Evolutionary conservation across 2,113 vertebrate species (phyloP).

Genomic region (Alces alces): DNA sequence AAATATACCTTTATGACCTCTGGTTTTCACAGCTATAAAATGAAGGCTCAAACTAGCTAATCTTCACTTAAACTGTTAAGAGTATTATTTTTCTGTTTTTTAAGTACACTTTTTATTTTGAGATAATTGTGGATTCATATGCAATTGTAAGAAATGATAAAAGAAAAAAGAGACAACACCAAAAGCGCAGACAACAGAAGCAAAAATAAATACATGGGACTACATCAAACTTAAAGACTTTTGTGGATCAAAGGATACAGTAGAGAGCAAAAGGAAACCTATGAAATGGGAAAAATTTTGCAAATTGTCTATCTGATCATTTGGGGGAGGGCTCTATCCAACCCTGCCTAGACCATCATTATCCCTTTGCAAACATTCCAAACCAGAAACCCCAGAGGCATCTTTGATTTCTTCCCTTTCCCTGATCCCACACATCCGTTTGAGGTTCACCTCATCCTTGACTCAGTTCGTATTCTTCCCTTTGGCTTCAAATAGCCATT

Average conservation of each 20-base stretch:
- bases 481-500: background rate
- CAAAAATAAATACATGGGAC: background rate
- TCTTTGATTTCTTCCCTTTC: background rate
- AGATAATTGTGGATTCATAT: background rate
- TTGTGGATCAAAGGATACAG: background rate
- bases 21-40: background rate
- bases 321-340: background rate
- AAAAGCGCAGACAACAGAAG: background rate
- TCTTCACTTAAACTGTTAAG: background rate
- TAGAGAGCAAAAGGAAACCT: background rate
- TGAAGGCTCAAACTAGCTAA: background rate
- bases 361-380: background rate
- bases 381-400: background rate
- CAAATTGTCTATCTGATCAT: background rate
- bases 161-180: background rate
- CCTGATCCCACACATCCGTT: background rate
- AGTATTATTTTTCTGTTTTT: slow-evolving; percentile 28
- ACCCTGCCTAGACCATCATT: background rate
- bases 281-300: background rate
- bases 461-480: background rate
- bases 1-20: slow-evolving; percentile 11
- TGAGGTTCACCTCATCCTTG: background rate
- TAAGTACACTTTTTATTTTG: slow-evolving; percentile 1
- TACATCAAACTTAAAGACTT: background rate
- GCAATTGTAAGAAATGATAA: background rate